Base-by-base conservation (phyloP, 2,888 invertebrate species). In the Archips crataeganus region DNA sequence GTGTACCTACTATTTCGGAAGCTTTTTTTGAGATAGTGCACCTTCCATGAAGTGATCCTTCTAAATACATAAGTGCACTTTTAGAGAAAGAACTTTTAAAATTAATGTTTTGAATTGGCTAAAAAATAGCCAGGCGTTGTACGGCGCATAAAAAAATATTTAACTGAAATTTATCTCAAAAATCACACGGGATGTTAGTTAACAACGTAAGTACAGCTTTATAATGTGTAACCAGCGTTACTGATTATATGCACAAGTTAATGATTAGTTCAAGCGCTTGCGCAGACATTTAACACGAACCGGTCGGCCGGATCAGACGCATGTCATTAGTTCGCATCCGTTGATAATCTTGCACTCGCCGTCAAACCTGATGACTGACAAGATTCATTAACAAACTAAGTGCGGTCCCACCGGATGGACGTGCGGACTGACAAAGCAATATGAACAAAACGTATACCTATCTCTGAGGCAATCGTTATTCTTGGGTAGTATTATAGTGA, bases 361-460 rank as follows among this genome's bases (percentile, higher is more conserved):
- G 47, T 10, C 63, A 45, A 66, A 61, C 63, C 59, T 70, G 67
- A 77, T 73, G 78, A 80, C 75, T 76, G 81, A 80, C 76, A 70
- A 75, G 71, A 78, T 71, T 79, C 78, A 79, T 83, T 80, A 83
- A 70, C 74, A 75, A 74, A 79, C 82, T 82, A 81, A 80, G 79
- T 77, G 70, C 74, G 57, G 76, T 66, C 76, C 51, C 74, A 65
- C 74, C 70, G 76, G 76, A 59, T 42, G 68, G 54, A 54, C 49
- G 60, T 60, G 34, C 42, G 69, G 69, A 65, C 34, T 64, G 66
- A 67, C 67, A 66, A 51, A 36, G 42, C 69, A 54, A 57, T 49
- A 49, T 36, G 36, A 34, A 42, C 66, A 34, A 71, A 67, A 66
- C 45, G 45, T 23, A 23, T 23, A n/a, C n/a, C 45, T 9, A 54